Evolutionary conservation across 2,113 vertebrate genomes (phyloP), one percentile per base, ranked within the genome.

Genomic region (Apteryx owenii): DNA sequence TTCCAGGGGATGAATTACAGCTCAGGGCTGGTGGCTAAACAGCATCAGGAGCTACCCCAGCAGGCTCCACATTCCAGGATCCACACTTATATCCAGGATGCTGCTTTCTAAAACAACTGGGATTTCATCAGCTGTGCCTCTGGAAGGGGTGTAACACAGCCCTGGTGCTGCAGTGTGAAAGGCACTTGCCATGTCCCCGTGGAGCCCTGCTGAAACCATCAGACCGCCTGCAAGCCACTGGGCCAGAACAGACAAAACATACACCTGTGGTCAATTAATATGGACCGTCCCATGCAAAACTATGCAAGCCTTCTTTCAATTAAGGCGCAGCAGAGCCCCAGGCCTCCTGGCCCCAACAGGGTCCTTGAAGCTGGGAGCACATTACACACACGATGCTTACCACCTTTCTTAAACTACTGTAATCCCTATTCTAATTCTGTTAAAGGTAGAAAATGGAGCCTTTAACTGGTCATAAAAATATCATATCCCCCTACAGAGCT

Each of bases 381-480:
- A 20, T 60, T 60, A 72, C 81, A 70, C 26, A 20, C 58, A 53
- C 73, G 51, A 75, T 85, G 87, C 65, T 83, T 61, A 76, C 31
- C 16, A 71, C 78, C 73, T 71, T 40, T 58, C 61, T 62, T 75
- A 89, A 93, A 89, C 89, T 82, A 4, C 23, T 7, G 6, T 65
- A 79, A 95, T 84, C 79, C 64, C n/a, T 1, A 0, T 29, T 66
- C 26, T 90, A 81, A 89, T 90, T 94, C 83, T 82, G 29, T 50
- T 76, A 61, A 62, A 95, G 51, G 72, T 42, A 82, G 54, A 91
- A 96, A 88, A 81, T 65, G 82, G 31, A 89, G 78, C 38, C 65
- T 92, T 85, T 96, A 93, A 93, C 66, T 87, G 83, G 77, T 54
- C 91, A 84, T 91, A 79, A 91, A 95, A 95, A 89, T 87, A 96